A percentile compares a stretch with the other conserved stretches of the same genome.
phyloP scores from a whole-genome alignment of 2,888 invertebrate species.

The Limnephilus rhombicus region DNA sequence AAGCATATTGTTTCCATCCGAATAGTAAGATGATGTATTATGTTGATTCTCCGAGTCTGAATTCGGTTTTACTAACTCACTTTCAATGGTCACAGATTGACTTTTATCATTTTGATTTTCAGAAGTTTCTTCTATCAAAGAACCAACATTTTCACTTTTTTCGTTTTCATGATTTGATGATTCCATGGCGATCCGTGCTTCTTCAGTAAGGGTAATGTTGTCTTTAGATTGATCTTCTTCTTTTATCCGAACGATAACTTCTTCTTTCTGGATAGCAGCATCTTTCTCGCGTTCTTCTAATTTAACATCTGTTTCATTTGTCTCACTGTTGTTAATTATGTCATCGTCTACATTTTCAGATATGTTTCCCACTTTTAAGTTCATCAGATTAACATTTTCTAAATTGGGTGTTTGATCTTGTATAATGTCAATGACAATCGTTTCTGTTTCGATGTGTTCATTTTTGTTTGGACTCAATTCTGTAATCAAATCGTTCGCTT shows the following conservation, averaged over 20 bases:
- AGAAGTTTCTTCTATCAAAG: neutral
- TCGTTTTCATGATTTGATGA: neutral
- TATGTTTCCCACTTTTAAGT: neutral
- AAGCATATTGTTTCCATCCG: constrained; percentile 44
- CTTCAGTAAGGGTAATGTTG: neutral
- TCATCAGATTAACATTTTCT: neutral
- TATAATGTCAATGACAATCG: neutral
- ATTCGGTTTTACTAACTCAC: neutral
- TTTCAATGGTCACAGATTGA: neutral
- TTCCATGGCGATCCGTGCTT: neutral
- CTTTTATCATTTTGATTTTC: neutral
- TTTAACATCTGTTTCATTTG: neutral
- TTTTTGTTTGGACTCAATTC: neutral
- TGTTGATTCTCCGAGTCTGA: neutral
- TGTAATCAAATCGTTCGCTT: neutral
- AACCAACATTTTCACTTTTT: neutral
- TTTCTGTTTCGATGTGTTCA: neutral
- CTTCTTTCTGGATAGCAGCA: neutral
- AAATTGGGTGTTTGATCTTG: neutral
- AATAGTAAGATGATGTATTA: neutral
- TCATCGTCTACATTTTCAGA: neutral
- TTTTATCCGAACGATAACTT: neutral
- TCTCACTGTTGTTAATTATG: neutral
- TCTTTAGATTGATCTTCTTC: neutral
- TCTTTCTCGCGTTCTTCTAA: neutral